phyloP scores from a whole-genome alignment of 92 coral and sea anemone genomes.

The Epizoanthus stellaris region DNA sequence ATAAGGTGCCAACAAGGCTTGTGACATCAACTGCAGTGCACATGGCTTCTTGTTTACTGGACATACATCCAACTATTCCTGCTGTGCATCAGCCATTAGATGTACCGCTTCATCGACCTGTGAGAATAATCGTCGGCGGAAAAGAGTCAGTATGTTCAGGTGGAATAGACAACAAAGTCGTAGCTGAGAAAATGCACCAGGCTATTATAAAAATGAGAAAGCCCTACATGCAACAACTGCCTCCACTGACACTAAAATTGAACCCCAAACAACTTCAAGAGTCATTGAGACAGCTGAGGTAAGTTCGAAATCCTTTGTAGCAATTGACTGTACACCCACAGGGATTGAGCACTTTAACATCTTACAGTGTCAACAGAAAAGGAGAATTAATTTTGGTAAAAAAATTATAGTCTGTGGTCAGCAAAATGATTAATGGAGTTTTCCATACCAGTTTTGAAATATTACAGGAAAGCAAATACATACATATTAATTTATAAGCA shows the following conservation, averaged over 20 bases:
- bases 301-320: neutral
- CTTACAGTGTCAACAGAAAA: too few relatives aligned
- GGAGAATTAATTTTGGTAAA: neutral
- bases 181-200: constrained; percentile 19
- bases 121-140: constrained; percentile 21
- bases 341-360: too few relatives aligned
- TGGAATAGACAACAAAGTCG: constrained; percentile 24
- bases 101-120: constrained; percentile 41
- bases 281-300: constrained; percentile 34
- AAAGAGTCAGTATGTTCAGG: constrained; percentile 19
- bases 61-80: constrained; percentile 43
- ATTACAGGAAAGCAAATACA: too few relatives aligned
- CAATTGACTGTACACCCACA: neutral
- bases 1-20: constrained; percentile 38
- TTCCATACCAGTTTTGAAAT: too few relatives aligned
- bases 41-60: constrained; percentile 55
- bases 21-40: constrained; percentile 45
- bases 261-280: constrained; percentile 35
- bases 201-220: constrained; percentile 27
- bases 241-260: constrained; percentile 6
- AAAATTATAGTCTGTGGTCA: neutral
- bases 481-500: too few relatives aligned
- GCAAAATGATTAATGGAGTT: too few relatives aligned
- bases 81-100: constrained; percentile 29
- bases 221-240: constrained; percentile 33